Base-by-base conservation (phyloP, 2,113 vertebrate genomes). In the Myrmecobius fasciatus region DNA sequence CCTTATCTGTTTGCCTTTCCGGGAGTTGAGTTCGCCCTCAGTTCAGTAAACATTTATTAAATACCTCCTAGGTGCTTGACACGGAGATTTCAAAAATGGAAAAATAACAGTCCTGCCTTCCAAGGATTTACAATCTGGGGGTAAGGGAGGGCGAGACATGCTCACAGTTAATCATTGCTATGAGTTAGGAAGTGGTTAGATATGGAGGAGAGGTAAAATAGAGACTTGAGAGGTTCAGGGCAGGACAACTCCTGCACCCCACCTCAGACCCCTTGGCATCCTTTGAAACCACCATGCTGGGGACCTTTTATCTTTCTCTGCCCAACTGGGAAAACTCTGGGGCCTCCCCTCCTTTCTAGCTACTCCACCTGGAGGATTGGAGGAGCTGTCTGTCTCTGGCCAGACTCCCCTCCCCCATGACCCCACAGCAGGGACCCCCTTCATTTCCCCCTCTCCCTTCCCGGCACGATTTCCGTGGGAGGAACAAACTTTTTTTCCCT, bases 401-500 rank as follows among this genome's bases (percentile, higher is more conserved):
- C 54, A 28, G 54, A 3, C 56, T 60, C 56, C 56, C 26, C 28
- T 60, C 56, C 56, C 56, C 56, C 56, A 12, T 3, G 56, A 60
- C 28, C 56, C 56, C 3, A 0, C 28, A 31, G 26, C 56, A 60
- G 56, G 89, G 67, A 48, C 36, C 14, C 56, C 51, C 54, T 10
- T 91, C 90, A 43, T 11, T 46, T 43, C 17, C 56, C n/a, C 54
- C 47, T 52, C 67, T 47, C 31, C 14, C 53, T 95, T 94, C 67
- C 88, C 9, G 6, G 93, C 90, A 92, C 10, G 46, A 91, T 92
- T 94, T 31, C 4, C 89, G 47, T 91, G 56, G 90, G 91, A 52
- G 46, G 88, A 60, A 93, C 91, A 97, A 96, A 97, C 95, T 97
- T 96, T 93, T 56, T 28, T 48, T 46, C n/a, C 0, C 2, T 83